Conservation (phyloP, 2,888 invertebrate genomes). For the Nudaria mundana region DNA sequence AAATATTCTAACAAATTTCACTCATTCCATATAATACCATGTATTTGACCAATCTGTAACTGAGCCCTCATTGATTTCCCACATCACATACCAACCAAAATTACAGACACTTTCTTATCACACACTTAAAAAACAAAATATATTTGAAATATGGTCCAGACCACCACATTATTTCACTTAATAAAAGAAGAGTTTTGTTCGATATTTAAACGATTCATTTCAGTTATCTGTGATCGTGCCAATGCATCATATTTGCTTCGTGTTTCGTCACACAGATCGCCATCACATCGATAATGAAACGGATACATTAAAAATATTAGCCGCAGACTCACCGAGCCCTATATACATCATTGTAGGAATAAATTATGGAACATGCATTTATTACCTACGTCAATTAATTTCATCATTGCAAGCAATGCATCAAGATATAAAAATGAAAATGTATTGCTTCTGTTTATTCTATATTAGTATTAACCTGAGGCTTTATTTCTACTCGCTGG, state of each 20-base stretch:
- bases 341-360: slow-evolving; percentile 32
- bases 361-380: slow-evolving; percentile 24
- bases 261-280: slow-evolving; percentile 68
- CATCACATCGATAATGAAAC: slow-evolving; percentile 60
- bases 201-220: slow-evolving; percentile 43
- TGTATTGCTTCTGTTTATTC: slow-evolving; percentile 1
- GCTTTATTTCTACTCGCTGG: too few species aligned
- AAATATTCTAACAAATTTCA: slow-evolving; percentile 42
- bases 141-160: neutral
- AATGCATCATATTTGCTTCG: slow-evolving; percentile 76
- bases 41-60: slow-evolving; percentile 66
- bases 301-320: slow-evolving; percentile 55
- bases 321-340: slow-evolving; percentile 36
- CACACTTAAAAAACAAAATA: slow-evolving; percentile 1
- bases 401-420: slow-evolving; percentile 25
- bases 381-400: slow-evolving; percentile 25
- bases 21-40: slow-evolving; percentile 67
- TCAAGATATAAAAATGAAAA: slow-evolving; percentile 23
- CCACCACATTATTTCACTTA: slow-evolving; percentile 11
- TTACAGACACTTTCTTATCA: slow-evolving; percentile 17
- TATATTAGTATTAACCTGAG: neutral
- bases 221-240: slow-evolving; percentile 63
- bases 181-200: slow-evolving; percentile 18
- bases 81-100: slow-evolving; percentile 65
- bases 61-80: slow-evolving; percentile 71